Conservation (phyloP, 2,888 invertebrate genomes). For the Smittia sp. region DNA sequence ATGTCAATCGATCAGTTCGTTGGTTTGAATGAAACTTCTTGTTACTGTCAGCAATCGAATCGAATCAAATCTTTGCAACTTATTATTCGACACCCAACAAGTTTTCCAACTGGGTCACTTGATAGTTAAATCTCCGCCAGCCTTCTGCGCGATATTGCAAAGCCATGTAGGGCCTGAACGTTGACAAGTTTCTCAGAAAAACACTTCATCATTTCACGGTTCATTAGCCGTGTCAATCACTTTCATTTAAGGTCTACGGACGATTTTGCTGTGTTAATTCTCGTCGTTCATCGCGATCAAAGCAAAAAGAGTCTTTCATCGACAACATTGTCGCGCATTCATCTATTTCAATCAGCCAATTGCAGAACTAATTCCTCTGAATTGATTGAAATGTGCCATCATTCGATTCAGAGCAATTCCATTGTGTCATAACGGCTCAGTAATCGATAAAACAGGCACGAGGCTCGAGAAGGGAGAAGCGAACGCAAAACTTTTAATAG, state of each 20-base stretch:
- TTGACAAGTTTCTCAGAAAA: neutral
- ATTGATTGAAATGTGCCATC: conserved; percentile 8
- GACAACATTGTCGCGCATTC: neutral
- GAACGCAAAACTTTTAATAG: conserved; percentile 7
- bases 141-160: neutral
- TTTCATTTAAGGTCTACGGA: neutral
- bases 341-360: neutral
- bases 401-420: neutral
- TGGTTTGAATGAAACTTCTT: too few species aligned
- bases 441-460: neutral
- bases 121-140: too few species aligned
- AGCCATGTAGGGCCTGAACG: neutral
- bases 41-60: too few species aligned
- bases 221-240: conserved; percentile 15
- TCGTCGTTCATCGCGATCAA: too few species aligned
- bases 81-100: too few species aligned
- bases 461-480: neutral
- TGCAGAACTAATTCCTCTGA: neutral
- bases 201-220: conserved; percentile 1
- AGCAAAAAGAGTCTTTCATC: neutral
- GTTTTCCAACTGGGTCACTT: too few species aligned
- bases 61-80: too few species aligned
- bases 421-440: neutral
- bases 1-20: too few species aligned
- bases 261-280: neutral